These are phyloP conservation scores for Centruroides sculpturatus DNA, from an alignment of 1,140 invertebrate genomes.

Conservation along the genomic window DNA sequence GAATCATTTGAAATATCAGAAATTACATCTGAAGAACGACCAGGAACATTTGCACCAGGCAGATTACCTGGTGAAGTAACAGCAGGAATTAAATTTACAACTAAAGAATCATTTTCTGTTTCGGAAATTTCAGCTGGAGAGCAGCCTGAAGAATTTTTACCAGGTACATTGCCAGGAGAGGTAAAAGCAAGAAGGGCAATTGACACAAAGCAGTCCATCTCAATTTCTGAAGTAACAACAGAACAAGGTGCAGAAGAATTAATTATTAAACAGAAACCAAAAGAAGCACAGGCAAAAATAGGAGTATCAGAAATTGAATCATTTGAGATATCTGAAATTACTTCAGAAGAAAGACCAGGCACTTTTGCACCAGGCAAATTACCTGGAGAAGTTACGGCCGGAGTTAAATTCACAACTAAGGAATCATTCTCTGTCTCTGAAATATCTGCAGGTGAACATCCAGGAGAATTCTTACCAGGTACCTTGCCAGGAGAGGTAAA, in stretches of 20 bases:
- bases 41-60: background rate
- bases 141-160: constrained; percentile 10
- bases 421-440: constrained; percentile 14
- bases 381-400: constrained; percentile 4
- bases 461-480: constrained; percentile 11
- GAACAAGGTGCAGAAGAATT: constrained; percentile 2
- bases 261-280: background rate
- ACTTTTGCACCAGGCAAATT: constrained; percentile 10
- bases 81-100: background rate
- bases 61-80: constrained; percentile 2
- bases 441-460: constrained; percentile 8
- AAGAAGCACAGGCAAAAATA: background rate
- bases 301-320: constrained; percentile 14
- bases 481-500: constrained; percentile 13
- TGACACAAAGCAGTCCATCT: constrained; percentile 13
- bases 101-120: constrained; percentile 9
- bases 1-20: background rate
- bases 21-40: background rate
- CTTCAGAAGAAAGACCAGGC: constrained; percentile 6
- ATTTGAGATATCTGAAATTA: constrained; percentile 12
- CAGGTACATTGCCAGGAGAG: constrained; percentile 9
- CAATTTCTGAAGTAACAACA: constrained; percentile 6
- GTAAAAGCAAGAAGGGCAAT: constrained; percentile 11
- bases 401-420: constrained; percentile 6
- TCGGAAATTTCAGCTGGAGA: constrained; percentile 11